Base-by-base conservation (phyloP, 2,113 vertebrate species). In the Rissa tridactyla region DNA sequence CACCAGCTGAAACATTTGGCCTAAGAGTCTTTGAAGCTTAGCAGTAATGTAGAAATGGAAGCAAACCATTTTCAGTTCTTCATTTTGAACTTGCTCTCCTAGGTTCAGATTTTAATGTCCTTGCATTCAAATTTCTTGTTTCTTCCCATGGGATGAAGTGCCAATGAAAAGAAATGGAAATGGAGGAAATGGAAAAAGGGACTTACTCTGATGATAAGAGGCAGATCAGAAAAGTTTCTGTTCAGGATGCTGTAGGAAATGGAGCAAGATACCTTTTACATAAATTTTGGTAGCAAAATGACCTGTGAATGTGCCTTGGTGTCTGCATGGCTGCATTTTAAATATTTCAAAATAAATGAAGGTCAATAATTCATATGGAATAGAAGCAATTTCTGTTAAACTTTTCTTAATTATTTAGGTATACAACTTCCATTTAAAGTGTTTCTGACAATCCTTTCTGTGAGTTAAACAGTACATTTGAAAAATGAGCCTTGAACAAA, bases 401-500 rank as follows among this genome's bases (percentile, higher is more conserved):
- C 25, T 49, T 93, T 78, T 49, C 69, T 75, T 92, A 84, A 92
- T 92, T 94, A 81, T 90, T 93, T 81, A 90, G 9, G 27, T 86
- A 66, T 83, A 36, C 34, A 92, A 60, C n/a, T 32, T 84, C 81
- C 64, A 68, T 88, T 96, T 92, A 71, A 91, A 88, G 44, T 84
- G 65, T 68, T 90, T 66, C 64, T 86, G 42, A 75, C 65, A 86
- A 82, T 91, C 13, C 5, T 68, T 93, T 90, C 71, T 73, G 29
- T 86, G 42, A 90, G 42, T 22, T 90, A 82, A 94, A 91, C 14
- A 76, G 47, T 17, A 44, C 27, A 57, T 95, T 91, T 92, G 80
- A 96, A 93, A 96, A 96, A 96, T 86, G 42, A 96, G 13, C 64
- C 47, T 66, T 92, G 61, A 93, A 88, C 70, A 94, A 89, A 96